These are phyloP conservation scores for Phyllostomus hastatus DNA, from an alignment of 2,113 vertebrate species.

Conservation along the genomic window DNA sequence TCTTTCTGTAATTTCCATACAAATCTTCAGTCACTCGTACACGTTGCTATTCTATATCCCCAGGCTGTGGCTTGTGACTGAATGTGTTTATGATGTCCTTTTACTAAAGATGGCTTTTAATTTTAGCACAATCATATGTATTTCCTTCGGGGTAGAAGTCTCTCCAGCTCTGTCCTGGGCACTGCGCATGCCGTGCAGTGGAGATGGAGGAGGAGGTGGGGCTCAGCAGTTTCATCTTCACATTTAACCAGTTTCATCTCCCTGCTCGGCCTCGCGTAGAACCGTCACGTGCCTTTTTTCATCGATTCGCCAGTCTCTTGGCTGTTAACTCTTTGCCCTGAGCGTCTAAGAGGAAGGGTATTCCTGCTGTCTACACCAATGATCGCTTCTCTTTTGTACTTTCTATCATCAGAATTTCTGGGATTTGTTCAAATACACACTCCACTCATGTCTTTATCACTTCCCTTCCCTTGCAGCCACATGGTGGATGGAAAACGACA, in stretches of 20 bases:
- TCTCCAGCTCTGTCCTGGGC: no score
- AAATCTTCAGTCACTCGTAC: background rate
- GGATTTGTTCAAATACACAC: background rate
- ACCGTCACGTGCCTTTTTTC: no score
- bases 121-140: background rate
- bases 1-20: background rate
- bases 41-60: background rate
- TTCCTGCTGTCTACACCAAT: no score
- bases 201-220: background rate
- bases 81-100: no score
- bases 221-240: background rate
- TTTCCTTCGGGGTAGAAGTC: background rate
- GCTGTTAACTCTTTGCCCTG: no score
- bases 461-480: background rate
- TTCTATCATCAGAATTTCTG: background rate
- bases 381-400: accelerated
- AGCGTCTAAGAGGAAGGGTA: background rate
- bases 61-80: background rate
- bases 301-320: accelerated
- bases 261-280: no score
- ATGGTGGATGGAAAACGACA: no score
- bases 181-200: accelerated
- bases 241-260: no score
- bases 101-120: background rate
- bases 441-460: background rate